A percentile compares a stretch with the other conserved stretches of the same genome.
phyloP scores from a whole-genome alignment of 1,140 invertebrate genomes.

The Drosophila prosaltans region DNA sequence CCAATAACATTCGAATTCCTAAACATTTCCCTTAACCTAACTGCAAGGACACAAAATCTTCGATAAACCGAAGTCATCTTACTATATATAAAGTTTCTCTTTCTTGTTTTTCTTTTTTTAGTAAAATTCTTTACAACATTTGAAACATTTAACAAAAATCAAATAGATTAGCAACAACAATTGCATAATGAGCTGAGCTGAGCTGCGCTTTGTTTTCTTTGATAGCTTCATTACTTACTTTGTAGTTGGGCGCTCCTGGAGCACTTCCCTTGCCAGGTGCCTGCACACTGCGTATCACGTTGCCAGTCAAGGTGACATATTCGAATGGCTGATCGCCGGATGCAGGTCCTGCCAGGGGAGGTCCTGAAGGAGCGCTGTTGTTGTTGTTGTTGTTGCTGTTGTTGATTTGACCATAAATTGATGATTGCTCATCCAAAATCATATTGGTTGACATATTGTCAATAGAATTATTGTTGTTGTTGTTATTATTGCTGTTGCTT shows the following conservation, averaged over 20 bases:
- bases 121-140: constrained; percentile 27
- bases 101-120: too few species aligned
- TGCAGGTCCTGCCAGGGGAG: constrained; percentile 13
- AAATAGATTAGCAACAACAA: not conserved
- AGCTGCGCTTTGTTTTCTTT: constrained; percentile 34
- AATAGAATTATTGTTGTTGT: constrained; percentile 26
- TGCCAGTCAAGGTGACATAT: constrained; percentile 80
- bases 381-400: constrained; percentile 42
- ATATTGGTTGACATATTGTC: constrained; percentile 62
- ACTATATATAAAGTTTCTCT: too few species aligned
- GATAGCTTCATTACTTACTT: constrained; percentile 55
- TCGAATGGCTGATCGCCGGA: constrained; percentile 67
- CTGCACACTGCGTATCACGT: constrained; percentile 81
- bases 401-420: constrained; percentile 66
- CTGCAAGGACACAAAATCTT: too few species aligned
- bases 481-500: constrained; percentile 37
- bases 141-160: constrained; percentile 1
- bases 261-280: constrained; percentile 76
- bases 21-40: too few species aligned
- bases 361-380: constrained; percentile 11
- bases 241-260: constrained; percentile 58
- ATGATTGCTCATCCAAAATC: constrained; percentile 66
- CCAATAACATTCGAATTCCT: too few species aligned
- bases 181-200: constrained; percentile 11
- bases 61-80: too few species aligned